Evolutionary conservation across 2,797 vertebrate genomes (phyloP).

Genomic region (Liasis olivaceus): DNA sequence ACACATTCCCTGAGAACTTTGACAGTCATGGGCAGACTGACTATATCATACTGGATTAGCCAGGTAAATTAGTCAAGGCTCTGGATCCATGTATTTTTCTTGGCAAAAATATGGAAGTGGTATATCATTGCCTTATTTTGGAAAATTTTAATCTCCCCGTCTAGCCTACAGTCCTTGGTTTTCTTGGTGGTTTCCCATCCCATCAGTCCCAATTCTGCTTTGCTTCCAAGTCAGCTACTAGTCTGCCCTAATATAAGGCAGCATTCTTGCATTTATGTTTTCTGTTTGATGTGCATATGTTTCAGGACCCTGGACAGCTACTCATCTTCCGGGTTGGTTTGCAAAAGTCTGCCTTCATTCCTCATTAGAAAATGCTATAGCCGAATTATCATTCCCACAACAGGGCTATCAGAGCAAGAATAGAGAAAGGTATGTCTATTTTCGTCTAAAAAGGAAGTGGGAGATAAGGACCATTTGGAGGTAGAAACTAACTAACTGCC

Average conservation of each 20-base stretch:
- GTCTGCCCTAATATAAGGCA: background rate
- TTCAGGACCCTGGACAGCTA: background rate
- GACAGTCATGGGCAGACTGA: background rate
- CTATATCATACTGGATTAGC: background rate
- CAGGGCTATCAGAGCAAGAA: background rate
- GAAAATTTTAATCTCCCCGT: no score
- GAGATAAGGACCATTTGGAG: background rate
- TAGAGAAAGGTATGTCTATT: background rate
- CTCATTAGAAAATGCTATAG: background rate
- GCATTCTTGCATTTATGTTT: background rate
- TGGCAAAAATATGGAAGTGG: background rate
- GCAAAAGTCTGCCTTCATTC: background rate
- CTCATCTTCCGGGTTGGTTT: background rate
- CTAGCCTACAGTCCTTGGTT: background rate
- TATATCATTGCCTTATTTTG: no score
- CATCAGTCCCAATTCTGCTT: background rate
- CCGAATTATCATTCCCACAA: background rate
- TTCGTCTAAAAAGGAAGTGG: background rate
- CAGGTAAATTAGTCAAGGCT: background rate
- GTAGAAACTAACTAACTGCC: background rate
- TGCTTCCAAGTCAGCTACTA: background rate
- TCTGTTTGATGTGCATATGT: background rate
- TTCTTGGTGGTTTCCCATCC: background rate
- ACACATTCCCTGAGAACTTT: background rate
- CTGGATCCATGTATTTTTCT: background rate